phyloP scores from a whole-genome alignment of 2,888 invertebrate genomes.

The Leuctra nigra region DNA sequence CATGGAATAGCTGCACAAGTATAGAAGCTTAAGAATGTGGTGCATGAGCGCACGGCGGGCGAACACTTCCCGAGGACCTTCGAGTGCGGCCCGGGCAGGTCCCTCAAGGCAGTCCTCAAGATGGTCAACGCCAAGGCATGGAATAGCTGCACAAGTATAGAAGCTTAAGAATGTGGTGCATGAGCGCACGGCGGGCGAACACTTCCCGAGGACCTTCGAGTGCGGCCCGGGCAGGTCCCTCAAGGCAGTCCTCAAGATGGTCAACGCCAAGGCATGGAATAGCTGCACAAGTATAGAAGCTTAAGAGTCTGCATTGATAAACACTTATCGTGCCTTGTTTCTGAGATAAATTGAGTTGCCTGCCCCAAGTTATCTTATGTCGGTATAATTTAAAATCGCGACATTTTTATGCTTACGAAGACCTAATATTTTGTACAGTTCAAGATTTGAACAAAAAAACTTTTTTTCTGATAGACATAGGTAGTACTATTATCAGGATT shows the following conservation, averaged over 20 bases:
- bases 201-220: constrained; percentile 80
- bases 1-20: constrained; percentile 40
- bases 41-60: constrained; percentile 65
- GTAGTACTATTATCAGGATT: too few species aligned
- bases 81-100: constrained; percentile 80
- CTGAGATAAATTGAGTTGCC: too few species aligned
- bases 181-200: constrained; percentile 52
- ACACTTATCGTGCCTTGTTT: too few species aligned
- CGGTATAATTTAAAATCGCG: too few species aligned
- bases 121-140: constrained; percentile 80
- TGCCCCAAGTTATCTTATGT: too few species aligned
- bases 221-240: constrained; percentile 79
- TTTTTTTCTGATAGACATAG: too few species aligned
- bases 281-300: constrained; percentile 24
- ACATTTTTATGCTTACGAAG: too few species aligned
- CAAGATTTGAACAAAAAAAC: too few species aligned
- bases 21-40: constrained; percentile 46
- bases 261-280: constrained; percentile 72
- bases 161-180: constrained; percentile 59
- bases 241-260: constrained; percentile 66
- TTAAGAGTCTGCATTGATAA: too few species aligned
- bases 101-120: constrained; percentile 67
- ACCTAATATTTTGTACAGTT: too few species aligned
- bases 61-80: constrained; percentile 70
- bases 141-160: constrained; percentile 24